Evolutionary conservation across 2,113 vertebrate genomes (phyloP), one percentile per base, ranked within the genome.

Genomic region (Lagopus muta): DNA sequence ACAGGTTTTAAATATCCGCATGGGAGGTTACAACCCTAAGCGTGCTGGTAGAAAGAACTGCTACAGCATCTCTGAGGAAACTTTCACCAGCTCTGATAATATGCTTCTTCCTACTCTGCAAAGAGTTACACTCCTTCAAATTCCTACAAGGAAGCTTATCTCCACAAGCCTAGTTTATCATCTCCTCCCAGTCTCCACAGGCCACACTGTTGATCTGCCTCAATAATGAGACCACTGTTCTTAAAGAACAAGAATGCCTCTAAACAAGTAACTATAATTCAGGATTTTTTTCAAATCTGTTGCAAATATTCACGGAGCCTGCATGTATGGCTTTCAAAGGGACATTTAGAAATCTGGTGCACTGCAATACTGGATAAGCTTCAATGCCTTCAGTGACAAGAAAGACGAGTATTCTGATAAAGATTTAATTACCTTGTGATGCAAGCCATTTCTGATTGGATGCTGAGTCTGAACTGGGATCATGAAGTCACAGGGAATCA

Each of bases 401-500:
- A 66, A 70, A 57, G 52, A 43, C 0, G 2, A 48, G 16, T 47
- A 40, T 16, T 20, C 32, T 48, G 22, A 38, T 45, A 52, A 65
- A 57, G 16, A 67, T 42, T 14, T 42, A 9, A 9, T 71, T 91
- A 98, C 99, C 98, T 99, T 99, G 97, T 99, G 99, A 95, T 99
- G 99, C 67, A 99, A 98, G 65, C 98, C 98, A 72, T 99, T 98
- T 93, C 99, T 98, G 97, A 99, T 97, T 18, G 99, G 99, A 93
- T 99, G 96, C 94, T 99, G 99, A 21, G 98, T 98, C 97, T 99
- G 99, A 65, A 98, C 99, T 4, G 99, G 99, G 96, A 99, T 99
- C 88, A 99, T 97, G 93, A 99, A 99, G 93, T 99, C 99, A 82
- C 99, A 98, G 8, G 99, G 99, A 97, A 99, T 98, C 98, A 99